Percentiles rank a stretch among this genome's conserved stretches.
Conservation (phyloP, 2,113 vertebrate genomes). For the Eptesicus fuscus region DNA sequence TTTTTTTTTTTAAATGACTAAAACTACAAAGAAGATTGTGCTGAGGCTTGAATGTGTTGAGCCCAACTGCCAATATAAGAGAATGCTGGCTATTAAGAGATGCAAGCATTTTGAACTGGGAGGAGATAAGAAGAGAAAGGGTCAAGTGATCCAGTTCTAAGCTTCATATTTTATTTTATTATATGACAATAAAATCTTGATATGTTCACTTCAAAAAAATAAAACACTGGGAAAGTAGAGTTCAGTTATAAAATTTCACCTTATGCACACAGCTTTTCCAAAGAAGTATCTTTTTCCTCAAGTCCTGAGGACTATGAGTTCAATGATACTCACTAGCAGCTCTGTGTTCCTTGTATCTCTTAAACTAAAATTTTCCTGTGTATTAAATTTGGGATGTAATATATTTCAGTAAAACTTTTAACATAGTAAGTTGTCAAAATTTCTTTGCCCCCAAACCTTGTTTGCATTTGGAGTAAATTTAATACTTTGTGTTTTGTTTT, state of each 20-base stretch:
- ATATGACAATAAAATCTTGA: too few species aligned
- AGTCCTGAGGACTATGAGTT: neutral
- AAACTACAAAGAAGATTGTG: too few species aligned
- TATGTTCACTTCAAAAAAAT: neutral
- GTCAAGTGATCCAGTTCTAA: too few species aligned
- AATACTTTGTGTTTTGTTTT: constrained; percentile 1
- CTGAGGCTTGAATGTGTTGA: too few species aligned
- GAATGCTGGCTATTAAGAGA: too few species aligned
- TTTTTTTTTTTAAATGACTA: too few species aligned
- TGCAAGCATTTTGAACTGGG: too few species aligned
- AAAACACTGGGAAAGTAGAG: constrained; percentile 21
- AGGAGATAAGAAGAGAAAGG: too few species aligned
- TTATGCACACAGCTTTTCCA: neutral
- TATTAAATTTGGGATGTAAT: neutral
- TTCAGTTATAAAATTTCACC: constrained; percentile 30
- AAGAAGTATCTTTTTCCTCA: neutral
- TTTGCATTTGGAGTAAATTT: neutral
- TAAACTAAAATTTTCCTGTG: neutral
- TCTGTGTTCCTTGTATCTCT: constrained; percentile 16
- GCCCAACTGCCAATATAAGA: too few species aligned
- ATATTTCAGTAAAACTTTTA: constrained; percentile 27
- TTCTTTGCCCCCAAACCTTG: neutral
- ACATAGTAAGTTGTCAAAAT: neutral
- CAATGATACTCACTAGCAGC: neutral
- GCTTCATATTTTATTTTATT: too few species aligned